Percentiles rank a stretch among this genome's conserved stretches.
These are phyloP conservation scores for Amblyopsis rosae DNA, from an alignment of 2,113 vertebrate species.

Conservation along the genomic window DNA sequence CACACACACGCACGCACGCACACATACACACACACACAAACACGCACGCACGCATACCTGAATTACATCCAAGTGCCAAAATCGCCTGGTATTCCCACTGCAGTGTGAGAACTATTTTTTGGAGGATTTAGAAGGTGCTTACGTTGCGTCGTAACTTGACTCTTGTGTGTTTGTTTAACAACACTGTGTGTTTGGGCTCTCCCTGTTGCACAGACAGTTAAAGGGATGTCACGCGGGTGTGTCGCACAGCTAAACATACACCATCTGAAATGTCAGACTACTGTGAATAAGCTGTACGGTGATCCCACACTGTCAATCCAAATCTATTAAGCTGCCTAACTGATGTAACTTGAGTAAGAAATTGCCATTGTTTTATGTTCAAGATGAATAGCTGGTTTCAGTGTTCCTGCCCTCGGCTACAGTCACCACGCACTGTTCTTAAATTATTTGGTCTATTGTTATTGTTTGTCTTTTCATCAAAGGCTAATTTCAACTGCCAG, in stretches of 20 bases:
- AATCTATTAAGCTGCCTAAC: background rate
- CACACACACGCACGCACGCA: background rate
- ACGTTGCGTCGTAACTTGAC: constrained; percentile 18
- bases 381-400: background rate
- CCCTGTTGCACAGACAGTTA: background rate
- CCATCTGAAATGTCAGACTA: background rate
- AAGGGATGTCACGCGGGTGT: constrained; percentile 33
- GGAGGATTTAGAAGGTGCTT: constrained; percentile 4
- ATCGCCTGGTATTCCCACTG: constrained; percentile 6
- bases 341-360: background rate
- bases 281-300: background rate
- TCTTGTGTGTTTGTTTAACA: constrained; percentile 34
- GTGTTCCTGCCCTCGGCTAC: background rate
- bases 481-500: background rate
- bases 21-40: background rate
- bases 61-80: background rate
- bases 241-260: constrained; percentile 31
- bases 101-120: constrained; percentile 23
- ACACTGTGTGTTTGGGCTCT: background rate
- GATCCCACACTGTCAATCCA: background rate
- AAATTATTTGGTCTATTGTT: background rate
- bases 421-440: background rate
- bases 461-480: too few species aligned
- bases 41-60: background rate
- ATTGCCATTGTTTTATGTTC: background rate